Evolutionary conservation across 1,140 invertebrate genomes (phyloP).

Genomic region (Lepidurus apus): DNA sequence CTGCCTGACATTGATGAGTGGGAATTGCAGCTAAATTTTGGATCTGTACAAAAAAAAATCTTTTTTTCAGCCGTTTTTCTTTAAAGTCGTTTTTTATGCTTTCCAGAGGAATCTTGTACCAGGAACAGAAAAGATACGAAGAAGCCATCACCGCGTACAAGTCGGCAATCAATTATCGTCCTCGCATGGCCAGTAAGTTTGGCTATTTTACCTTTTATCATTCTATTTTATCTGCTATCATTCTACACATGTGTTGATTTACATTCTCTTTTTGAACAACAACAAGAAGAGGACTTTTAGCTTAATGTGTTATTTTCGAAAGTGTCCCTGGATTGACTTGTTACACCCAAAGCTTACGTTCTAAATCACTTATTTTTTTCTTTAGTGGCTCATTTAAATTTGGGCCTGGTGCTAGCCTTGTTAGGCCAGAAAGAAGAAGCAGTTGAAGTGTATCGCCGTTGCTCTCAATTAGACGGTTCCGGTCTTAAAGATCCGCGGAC

Average conservation of each 20-base stretch:
- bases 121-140: constrained; percentile 78
- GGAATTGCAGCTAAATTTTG: neutral
- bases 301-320: neutral
- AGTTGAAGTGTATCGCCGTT: constrained; percentile 70
- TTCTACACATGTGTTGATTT: neutral
- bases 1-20: constrained; percentile 10
- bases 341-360: neutral
- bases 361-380: constrained; percentile 39
- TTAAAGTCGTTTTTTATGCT: constrained; percentile 42
- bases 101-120: constrained; percentile 86
- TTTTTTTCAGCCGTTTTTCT: neutral
- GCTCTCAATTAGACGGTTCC: constrained; percentile 73
- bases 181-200: constrained; percentile 86
- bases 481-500: constrained; percentile 81
- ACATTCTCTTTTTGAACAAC: no score
- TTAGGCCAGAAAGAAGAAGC: constrained; percentile 77
- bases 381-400: constrained; percentile 91
- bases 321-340: neutral
- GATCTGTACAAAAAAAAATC: neutral
- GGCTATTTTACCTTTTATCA: neutral
- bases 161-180: constrained; percentile 85
- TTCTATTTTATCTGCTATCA: neutral
- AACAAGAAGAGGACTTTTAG: no score
- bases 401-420: constrained; percentile 78
- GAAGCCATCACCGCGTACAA: constrained; percentile 89